Evolutionary conservation across 2,797 vertebrate genomes (phyloP).

Genomic region (Notoglanidium macrostoma): DNA sequence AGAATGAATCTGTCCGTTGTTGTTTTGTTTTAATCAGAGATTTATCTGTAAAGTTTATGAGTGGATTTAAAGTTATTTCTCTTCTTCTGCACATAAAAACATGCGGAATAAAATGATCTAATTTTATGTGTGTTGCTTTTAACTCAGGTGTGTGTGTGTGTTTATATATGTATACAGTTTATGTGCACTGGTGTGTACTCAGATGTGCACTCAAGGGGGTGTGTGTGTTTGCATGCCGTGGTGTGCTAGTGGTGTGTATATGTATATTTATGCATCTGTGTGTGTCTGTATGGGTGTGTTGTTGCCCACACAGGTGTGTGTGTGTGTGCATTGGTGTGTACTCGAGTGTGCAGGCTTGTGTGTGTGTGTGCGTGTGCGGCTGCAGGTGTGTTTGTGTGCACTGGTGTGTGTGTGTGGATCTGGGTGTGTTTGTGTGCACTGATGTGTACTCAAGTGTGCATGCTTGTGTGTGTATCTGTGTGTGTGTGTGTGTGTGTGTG

Average conservation of each 20-base stretch:
- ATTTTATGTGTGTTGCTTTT: neutral
- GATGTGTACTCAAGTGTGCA: neutral
- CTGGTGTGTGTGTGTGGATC: neutral
- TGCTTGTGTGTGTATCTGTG: slow-evolving; percentile 4
- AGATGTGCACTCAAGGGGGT: neutral
- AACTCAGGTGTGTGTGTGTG: neutral
- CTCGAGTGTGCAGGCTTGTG: neutral
- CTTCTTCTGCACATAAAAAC: neutral
- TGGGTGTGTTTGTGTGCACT: neutral
- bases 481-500: slow-evolving; percentile 3
- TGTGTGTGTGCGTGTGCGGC: neutral
- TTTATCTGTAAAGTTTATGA: too few relatives aligned
- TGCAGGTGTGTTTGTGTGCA: neutral
- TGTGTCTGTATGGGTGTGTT: neutral
- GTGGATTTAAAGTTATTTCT: too few relatives aligned
- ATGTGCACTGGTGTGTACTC: neutral
- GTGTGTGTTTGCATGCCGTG: neutral
- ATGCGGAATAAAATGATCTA: neutral
- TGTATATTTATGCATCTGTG: neutral
- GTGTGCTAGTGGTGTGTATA: neutral
- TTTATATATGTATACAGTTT: neutral
- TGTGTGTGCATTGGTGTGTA: neutral
- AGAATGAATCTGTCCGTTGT: neutral
- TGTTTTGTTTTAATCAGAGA: too few relatives aligned
- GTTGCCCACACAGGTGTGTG: too few relatives aligned